These are phyloP conservation scores for Scalopus aquaticus DNA, from an alignment of 2,113 vertebrate species.

Conservation along the genomic window DNA sequence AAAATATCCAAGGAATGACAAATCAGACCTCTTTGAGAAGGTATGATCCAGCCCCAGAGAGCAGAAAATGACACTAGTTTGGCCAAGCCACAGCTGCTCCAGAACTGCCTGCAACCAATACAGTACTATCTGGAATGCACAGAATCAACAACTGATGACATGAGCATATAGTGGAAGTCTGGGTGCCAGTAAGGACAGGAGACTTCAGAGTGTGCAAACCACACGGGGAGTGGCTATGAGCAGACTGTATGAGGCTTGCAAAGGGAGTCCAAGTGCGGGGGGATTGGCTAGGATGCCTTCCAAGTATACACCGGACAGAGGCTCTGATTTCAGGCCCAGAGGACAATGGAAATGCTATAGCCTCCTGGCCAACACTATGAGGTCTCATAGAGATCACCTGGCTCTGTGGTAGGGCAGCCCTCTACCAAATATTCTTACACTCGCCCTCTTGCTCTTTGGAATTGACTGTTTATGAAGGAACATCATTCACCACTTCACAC, in stretches of 20 bases:
- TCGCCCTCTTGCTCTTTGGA: not conserved
- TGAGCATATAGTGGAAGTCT: not conserved
- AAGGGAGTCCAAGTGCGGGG: not conserved
- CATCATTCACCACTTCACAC: constrained; percentile 42
- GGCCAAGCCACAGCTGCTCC: not conserved
- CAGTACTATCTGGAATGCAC: not conserved
- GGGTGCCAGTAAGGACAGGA: not conserved
- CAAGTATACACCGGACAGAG: not conserved
- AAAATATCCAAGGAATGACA: not conserved
- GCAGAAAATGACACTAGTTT: not conserved
- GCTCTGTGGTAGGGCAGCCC: not conserved
- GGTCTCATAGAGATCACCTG: fast-evolving
- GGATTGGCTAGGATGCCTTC: not conserved
- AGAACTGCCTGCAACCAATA: not conserved
- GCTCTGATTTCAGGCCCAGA: not conserved
- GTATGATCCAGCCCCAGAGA: not conserved
- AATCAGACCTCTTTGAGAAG: not conserved
- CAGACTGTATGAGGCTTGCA: not conserved
- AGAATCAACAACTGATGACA: not conserved
- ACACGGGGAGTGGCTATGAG: not conserved
- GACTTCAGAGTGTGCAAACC: fast-evolving
- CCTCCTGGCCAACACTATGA: not conserved
- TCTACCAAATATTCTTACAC: not conserved
- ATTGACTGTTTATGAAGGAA: not conserved
- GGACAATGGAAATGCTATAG: not conserved